Evolutionary conservation across 2,888 invertebrate genomes (phyloP).

Genomic region (Aphrophora alni): DNA sequence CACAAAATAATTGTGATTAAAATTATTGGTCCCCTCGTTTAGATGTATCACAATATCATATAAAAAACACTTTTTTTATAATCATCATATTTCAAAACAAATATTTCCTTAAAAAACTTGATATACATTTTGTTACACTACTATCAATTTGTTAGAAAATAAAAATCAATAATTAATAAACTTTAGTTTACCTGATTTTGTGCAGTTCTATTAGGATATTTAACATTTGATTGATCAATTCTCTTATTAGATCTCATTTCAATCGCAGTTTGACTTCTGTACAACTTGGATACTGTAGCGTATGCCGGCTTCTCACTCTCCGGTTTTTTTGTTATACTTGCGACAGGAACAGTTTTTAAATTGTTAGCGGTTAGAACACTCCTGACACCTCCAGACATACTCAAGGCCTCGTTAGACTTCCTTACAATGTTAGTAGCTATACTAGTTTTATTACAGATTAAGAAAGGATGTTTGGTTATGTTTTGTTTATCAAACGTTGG

Average conservation of each 20-base stretch:
- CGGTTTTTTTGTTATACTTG: not conserved
- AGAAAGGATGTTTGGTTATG: not conserved
- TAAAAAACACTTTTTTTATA: too few relatives aligned
- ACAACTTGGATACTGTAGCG: constrained; percentile 20
- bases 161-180: too few relatives aligned
- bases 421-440: constrained; percentile 11
- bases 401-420: constrained; percentile 6
- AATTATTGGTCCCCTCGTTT: too few relatives aligned
- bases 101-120: too few relatives aligned
- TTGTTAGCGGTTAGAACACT: not conserved
- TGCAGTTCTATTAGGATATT: not conserved
- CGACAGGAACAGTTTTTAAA: not conserved
- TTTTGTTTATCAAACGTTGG: not conserved
- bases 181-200: not conserved
- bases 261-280: constrained; percentile 28
- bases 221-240: not conserved
- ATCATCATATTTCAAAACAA: too few relatives aligned
- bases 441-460: not conserved
- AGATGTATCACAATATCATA: too few relatives aligned
- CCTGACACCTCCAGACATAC: not conserved
- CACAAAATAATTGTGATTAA: too few relatives aligned
- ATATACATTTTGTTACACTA: too few relatives aligned
- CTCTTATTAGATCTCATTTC: constrained; percentile 20
- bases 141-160: too few relatives aligned
- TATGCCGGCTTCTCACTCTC: constrained; percentile 16